These are phyloP conservation scores for Corythornis leucogaster DNA, from an alignment of 2,797 vertebrate species.

Conservation along the genomic window DNA sequence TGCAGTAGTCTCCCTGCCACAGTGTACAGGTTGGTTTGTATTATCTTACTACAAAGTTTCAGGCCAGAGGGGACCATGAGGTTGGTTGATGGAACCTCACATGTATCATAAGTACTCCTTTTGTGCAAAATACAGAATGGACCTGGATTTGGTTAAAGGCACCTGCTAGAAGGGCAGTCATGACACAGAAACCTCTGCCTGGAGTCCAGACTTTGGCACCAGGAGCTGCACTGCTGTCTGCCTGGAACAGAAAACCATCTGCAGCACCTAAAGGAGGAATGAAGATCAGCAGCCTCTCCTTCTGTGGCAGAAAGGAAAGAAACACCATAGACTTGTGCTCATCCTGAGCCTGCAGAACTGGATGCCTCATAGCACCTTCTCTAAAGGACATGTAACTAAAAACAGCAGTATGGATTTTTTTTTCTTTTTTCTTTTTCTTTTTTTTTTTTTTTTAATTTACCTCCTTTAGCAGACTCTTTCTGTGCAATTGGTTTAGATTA, in stretches of 20 bases:
- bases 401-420: neutral
- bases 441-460: neutral
- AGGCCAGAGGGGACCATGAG: neutral
- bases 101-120: neutral
- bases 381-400: neutral
- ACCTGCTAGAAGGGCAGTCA: neutral
- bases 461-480: neutral
- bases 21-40: neutral
- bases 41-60: neutral
- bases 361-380: neutral
- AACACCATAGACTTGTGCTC: neutral
- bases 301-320: constrained; percentile 7
- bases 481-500: neutral
- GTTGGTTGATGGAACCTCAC: neutral
- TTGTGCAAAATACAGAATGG: neutral
- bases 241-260: neutral
- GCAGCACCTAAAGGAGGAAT: neutral
- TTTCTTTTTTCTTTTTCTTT: neutral
- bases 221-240: neutral
- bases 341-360: neutral
- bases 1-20: neutral
- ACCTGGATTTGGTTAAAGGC: neutral
- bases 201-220: neutral
- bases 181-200: neutral
- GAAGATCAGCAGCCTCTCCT: neutral